Evolutionary conservation across 2,888 invertebrate genomes (phyloP).

Genomic region (Crematogaster levior): DNA sequence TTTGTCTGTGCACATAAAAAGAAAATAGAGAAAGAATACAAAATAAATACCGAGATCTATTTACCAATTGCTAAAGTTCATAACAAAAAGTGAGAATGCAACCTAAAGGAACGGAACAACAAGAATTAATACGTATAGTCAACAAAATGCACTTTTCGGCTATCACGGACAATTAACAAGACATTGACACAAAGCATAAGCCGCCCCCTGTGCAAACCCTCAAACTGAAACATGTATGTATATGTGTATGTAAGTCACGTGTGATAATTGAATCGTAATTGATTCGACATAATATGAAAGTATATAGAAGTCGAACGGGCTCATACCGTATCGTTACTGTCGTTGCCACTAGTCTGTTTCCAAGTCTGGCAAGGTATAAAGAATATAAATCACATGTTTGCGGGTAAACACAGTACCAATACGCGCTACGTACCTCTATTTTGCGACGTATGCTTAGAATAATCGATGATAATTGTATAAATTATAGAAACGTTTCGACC

Average conservation of each 20-base stretch:
- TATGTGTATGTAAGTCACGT: background rate
- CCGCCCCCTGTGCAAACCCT: slow-evolving; percentile 66
- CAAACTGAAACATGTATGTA: slow-evolving; percentile 53
- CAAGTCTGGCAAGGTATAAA: slow-evolving; percentile 18
- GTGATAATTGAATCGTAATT: background rate
- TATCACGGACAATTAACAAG: slow-evolving; percentile 78
- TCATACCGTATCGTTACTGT: background rate
- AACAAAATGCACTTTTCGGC: slow-evolving; percentile 71
- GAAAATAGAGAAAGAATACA: slow-evolving; percentile 11
- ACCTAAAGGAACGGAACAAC: slow-evolving; percentile 43
- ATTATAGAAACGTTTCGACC: slow-evolving; percentile 39
- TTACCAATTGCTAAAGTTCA: slow-evolving; percentile 42
- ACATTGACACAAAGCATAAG: slow-evolving; percentile 75
- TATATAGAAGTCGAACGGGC: background rate
- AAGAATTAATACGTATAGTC: slow-evolving; percentile 45
- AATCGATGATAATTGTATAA: slow-evolving; percentile 44
- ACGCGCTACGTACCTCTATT: slow-evolving; percentile 61
- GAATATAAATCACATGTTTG: slow-evolving; percentile 54
- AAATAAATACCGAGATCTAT: slow-evolving; percentile 34
- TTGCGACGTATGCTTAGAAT: slow-evolving; percentile 52
- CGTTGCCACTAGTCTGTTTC: slow-evolving; percentile 56
- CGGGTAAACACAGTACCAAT: slow-evolving; percentile 65
- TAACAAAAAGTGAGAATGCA: slow-evolving; percentile 44
- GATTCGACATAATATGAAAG: background rate
- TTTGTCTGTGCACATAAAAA: slow-evolving; percentile 13